phyloP scores from a whole-genome alignment of 2,888 invertebrate genomes.

The Cepaea hortensis region DNA sequence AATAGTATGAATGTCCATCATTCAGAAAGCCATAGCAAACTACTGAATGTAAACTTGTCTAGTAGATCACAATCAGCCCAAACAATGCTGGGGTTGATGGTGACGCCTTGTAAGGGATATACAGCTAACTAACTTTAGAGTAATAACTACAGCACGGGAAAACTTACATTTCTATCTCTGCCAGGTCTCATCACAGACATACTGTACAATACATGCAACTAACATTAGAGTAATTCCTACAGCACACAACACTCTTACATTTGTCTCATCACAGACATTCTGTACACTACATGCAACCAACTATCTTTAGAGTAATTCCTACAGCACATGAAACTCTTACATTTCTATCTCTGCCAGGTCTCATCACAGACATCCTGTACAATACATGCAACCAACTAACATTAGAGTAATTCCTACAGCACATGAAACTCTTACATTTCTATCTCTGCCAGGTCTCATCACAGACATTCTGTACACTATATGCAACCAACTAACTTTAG shows the following conservation, averaged over 20 bases:
- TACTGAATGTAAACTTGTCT: too few species aligned
- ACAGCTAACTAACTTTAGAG: too few species aligned
- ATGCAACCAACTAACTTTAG: conserved; percentile 90
- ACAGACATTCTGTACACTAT: conserved; percentile 95
- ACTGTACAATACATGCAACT: conserved; percentile 92
- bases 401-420: too few species aligned
- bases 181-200: conserved; percentile 94
- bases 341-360: too few species aligned
- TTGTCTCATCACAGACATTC: conserved; percentile 90
- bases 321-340: too few species aligned
- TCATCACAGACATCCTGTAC: too few species aligned
- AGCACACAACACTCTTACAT: not conserved
- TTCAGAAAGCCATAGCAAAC: too few species aligned
- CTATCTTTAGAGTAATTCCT: conserved; percentile 81
- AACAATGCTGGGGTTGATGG: too few species aligned
- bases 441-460: conserved; percentile 84
- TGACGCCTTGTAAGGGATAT: too few species aligned
- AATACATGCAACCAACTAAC: too few species aligned
- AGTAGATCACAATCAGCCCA: too few species aligned
- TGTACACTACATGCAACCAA: conserved; percentile 94
- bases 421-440: not conserved
- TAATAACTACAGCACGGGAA: not conserved
- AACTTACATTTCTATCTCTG: not conserved
- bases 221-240: conserved; percentile 78
- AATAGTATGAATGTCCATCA: too few species aligned